Percentiles rank a stretch among this genome's conserved stretches.
These are phyloP conservation scores for Drosophila orosa DNA, from an alignment of 1,140 invertebrate genomes.

Conservation along the genomic window DNA sequence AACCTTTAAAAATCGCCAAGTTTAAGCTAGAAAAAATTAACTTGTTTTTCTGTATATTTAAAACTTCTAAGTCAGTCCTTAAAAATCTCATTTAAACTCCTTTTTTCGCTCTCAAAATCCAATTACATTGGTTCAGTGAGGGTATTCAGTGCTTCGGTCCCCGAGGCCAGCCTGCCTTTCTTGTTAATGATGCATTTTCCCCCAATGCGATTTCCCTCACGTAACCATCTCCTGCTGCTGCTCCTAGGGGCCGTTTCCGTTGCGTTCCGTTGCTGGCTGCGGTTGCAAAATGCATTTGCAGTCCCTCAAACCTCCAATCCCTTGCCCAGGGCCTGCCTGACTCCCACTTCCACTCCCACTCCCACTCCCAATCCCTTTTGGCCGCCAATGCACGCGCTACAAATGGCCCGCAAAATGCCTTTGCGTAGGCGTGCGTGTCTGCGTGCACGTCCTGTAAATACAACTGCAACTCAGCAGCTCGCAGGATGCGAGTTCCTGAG, in stretches of 20 bases:
- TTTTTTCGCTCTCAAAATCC: not conserved
- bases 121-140: conserved; percentile 1
- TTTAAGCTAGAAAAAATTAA: no score
- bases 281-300: conserved; percentile 63
- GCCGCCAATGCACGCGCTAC: conserved; percentile 30
- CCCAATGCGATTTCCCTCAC: conserved; percentile 38
- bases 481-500: not conserved
- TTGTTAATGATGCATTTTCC: conserved; percentile 43
- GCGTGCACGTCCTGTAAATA: conserved; percentile 43
- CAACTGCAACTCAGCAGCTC: conserved; percentile 20
- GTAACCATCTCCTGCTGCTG: conserved; percentile 37
- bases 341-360: not conserved
- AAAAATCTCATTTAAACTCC: not conserved
- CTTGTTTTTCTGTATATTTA: not conserved
- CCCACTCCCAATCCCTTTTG: not conserved
- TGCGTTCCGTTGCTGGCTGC: conserved; percentile 18
- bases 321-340: not conserved
- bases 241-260: conserved; percentile 11
- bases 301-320: conserved; percentile 6
- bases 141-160: conserved; percentile 7
- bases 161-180: not conserved
- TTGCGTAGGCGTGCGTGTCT: conserved; percentile 40
- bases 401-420: conserved; percentile 56
- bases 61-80: not conserved
- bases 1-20: not conserved